Evolutionary conservation across 2,888 invertebrate genomes (phyloP).

Genomic region (Cantharis lateralis): DNA sequence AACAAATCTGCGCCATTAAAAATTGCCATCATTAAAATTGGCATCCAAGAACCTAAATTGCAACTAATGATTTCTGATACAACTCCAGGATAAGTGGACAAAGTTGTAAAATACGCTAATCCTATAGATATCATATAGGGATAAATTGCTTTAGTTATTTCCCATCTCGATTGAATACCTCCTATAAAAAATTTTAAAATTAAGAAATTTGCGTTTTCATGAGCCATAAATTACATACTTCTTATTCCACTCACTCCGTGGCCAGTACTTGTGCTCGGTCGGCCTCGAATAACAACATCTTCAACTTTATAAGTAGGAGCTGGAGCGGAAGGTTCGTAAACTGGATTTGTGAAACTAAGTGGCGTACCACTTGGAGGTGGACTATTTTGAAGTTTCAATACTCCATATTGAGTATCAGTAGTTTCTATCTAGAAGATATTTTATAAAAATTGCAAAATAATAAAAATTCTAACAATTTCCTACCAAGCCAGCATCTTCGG

Average conservation of each 20-base stretch:
- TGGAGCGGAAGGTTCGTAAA: constrained; percentile 76
- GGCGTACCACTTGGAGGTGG: constrained; percentile 63
- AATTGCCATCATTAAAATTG: constrained; percentile 85
- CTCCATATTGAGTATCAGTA: constrained; percentile 71
- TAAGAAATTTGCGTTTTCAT: neutral
- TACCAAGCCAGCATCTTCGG: constrained; percentile 83
- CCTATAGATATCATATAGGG: constrained; percentile 91
- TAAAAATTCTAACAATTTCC: constrained; percentile 36
- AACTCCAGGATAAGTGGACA: constrained; percentile 89
- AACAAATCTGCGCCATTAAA: constrained; percentile 87
- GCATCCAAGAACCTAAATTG: constrained; percentile 86
- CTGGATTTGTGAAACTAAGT: constrained; percentile 83
- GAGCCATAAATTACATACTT: constrained; percentile 50
- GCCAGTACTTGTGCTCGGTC: constrained; percentile 56
- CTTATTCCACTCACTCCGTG: constrained; percentile 60
- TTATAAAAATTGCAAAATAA: constrained; percentile 4
- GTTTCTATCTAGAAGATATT: constrained; percentile 63
- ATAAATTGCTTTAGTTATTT: constrained; percentile 82
- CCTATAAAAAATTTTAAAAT: constrained; percentile 57
- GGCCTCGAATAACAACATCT: constrained; percentile 71
- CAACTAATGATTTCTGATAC: constrained; percentile 88
- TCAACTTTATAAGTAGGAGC: constrained; percentile 72
- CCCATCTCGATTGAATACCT: constrained; percentile 73
- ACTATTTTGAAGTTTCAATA: constrained; percentile 75
- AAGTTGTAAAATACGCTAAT: constrained; percentile 85